Conservation (phyloP, 2,113 vertebrate genomes). For the Lagopus leucura region DNA sequence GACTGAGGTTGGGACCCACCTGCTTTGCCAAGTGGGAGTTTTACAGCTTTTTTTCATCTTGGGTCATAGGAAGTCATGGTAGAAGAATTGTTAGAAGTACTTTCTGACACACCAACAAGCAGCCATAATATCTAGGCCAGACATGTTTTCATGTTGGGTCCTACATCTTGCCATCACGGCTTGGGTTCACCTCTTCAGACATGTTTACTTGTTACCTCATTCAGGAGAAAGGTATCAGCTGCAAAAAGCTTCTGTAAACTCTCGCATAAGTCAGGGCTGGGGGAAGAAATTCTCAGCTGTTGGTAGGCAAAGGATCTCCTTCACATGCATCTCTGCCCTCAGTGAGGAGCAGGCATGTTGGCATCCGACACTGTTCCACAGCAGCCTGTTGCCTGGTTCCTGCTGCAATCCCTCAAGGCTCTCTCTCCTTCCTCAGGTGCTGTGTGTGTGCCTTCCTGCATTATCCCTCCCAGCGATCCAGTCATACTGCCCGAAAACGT, state of each 20-base stretch:
- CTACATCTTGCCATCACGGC: background rate
- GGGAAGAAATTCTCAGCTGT: background rate
- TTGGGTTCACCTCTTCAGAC: background rate
- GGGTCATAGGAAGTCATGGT: background rate
- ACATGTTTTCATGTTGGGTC: background rate
- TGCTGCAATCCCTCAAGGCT: background rate
- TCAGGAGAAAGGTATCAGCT: background rate
- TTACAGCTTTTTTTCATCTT: background rate
- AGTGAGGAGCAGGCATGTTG: background rate
- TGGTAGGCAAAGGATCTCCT: background rate
- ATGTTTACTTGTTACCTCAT: background rate
- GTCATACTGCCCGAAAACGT: slow-evolving; percentile 85
- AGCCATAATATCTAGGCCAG: background rate
- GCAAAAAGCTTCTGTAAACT: background rate
- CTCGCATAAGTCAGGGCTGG: background rate
- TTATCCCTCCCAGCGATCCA: slow-evolving; percentile 86
- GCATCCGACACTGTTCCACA: background rate
- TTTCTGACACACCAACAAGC: background rate
- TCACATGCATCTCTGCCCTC: fast-evolving
- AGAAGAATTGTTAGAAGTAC: background rate
- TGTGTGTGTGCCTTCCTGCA: slow-evolving; percentile 86
- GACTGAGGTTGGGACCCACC: background rate
- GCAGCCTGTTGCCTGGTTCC: background rate
- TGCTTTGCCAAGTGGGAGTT: background rate
- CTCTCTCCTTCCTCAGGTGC: slow-evolving; percentile 78